Conservation (phyloP, 2,888 invertebrate genomes). For the Nasonovia ribisnigri region DNA sequence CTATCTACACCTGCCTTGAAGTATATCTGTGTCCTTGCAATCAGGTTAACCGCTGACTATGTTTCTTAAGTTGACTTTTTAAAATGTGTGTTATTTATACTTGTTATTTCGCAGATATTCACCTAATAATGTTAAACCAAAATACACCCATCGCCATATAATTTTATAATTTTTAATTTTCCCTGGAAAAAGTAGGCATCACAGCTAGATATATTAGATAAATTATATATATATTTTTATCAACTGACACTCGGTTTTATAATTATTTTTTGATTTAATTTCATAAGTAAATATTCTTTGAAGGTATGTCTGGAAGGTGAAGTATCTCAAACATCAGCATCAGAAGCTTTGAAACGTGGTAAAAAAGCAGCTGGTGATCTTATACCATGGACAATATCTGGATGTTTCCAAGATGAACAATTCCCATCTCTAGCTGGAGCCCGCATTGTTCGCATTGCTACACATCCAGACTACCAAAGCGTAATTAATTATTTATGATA, state of each 20-base stretch:
- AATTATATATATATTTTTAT: neutral
- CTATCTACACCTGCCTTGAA: too few relatives aligned
- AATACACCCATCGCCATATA: neutral
- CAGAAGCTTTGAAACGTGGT: slow-evolving; percentile 85
- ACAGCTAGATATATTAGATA: too few relatives aligned
- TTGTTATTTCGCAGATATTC: neutral
- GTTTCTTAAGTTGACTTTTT: neutral
- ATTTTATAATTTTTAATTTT: too few relatives aligned
- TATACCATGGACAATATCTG: slow-evolving; percentile 98
- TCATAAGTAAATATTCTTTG: slow-evolving; percentile 1
- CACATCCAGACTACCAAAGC: slow-evolving; percentile 96
- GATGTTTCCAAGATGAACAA: slow-evolving; percentile 94
- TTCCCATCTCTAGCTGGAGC: slow-evolving; percentile 93
- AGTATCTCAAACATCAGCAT: slow-evolving; percentile 77
- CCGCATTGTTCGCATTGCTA: slow-evolving; percentile 94
- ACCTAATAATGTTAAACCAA: neutral
- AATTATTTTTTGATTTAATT: neutral
- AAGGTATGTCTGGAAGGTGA: slow-evolving; percentile 78
- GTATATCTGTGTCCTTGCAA: too few relatives aligned
- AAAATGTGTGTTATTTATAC: neutral
- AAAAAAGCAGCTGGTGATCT: slow-evolving; percentile 95
- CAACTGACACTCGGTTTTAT: neutral
- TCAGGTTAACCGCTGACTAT: too few relatives aligned
- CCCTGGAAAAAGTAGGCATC: too few relatives aligned
- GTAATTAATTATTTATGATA: slow-evolving; percentile 71